Evolutionary conservation across 2,113 vertebrate species (phyloP).

Genomic region (Apteryx owenii): DNA sequence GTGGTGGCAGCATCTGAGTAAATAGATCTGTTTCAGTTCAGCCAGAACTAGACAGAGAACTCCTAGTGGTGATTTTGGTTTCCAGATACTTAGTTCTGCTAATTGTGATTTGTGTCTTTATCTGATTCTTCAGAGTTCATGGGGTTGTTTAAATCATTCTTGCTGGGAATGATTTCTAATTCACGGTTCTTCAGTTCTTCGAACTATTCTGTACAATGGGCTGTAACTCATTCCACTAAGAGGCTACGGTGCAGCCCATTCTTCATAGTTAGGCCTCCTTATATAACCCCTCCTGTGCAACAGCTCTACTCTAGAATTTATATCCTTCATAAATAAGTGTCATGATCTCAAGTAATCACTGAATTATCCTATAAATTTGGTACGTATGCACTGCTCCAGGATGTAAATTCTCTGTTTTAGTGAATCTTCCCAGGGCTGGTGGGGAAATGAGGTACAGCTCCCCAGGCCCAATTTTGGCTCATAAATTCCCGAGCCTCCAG

Average conservation of each 20-base stretch:
- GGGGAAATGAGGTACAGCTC: neutral
- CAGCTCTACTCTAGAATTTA: neutral
- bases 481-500: neutral
- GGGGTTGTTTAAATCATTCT: neutral
- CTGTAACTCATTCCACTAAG: neutral
- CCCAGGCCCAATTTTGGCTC: neutral
- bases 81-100: neutral
- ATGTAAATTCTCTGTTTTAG: neutral
- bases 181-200: neutral
- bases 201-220: neutral
- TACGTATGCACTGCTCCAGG: neutral
- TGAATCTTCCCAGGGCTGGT: neutral
- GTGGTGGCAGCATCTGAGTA: neutral
- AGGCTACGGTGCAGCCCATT: neutral
- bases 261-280: neutral
- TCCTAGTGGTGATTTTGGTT: neutral
- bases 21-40: neutral
- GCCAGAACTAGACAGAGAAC: neutral
- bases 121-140: neutral
- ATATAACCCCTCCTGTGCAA: neutral
- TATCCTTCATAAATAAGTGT: neutral
- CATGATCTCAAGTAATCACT: neutral
- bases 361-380: neutral
- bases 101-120: neutral
- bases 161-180: neutral